Evolutionary conservation across 1,140 invertebrate species (phyloP).

Genomic region (Papilio aristodemus): DNA sequence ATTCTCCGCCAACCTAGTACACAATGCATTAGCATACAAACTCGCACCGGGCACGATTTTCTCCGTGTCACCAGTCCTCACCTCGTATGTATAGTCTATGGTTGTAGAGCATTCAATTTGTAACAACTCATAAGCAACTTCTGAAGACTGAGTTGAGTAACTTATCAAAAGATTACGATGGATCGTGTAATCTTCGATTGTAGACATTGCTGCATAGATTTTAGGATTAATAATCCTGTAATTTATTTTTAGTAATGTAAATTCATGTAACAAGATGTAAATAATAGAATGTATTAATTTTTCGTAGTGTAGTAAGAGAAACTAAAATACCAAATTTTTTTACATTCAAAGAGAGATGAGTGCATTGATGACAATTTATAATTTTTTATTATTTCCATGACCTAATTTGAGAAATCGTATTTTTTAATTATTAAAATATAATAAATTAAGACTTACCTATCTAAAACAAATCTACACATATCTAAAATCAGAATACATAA

Average conservation of each 20-base stretch:
- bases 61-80: slow-evolving; percentile 59
- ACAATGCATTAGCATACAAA: slow-evolving; percentile 65
- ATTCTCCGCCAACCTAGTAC: slow-evolving; percentile 55
- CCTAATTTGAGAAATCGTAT: no score
- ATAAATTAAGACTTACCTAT: slow-evolving; percentile 60
- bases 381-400: no score
- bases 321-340: no score
- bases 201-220: slow-evolving; percentile 51
- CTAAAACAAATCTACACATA: slow-evolving; percentile 72
- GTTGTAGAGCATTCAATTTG: slow-evolving; percentile 66
- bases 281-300: no score
- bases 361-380: no score
- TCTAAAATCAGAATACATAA: slow-evolving; percentile 74
- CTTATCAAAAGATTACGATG: slow-evolving; percentile 59
- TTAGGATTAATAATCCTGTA: slow-evolving; percentile 52
- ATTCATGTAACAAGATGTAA: neutral
- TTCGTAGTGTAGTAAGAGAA: no score
- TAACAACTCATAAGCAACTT: slow-evolving; percentile 64
- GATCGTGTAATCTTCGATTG: slow-evolving; percentile 55
- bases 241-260: slow-evolving; percentile 11
- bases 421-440: no score
- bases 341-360: no score
- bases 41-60: slow-evolving; percentile 57
- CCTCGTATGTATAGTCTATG: slow-evolving; percentile 61
- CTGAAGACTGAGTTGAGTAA: slow-evolving; percentile 62